Base-by-base conservation (phyloP, 1,140 invertebrate genomes). In the Conus ventricosus region DNA sequence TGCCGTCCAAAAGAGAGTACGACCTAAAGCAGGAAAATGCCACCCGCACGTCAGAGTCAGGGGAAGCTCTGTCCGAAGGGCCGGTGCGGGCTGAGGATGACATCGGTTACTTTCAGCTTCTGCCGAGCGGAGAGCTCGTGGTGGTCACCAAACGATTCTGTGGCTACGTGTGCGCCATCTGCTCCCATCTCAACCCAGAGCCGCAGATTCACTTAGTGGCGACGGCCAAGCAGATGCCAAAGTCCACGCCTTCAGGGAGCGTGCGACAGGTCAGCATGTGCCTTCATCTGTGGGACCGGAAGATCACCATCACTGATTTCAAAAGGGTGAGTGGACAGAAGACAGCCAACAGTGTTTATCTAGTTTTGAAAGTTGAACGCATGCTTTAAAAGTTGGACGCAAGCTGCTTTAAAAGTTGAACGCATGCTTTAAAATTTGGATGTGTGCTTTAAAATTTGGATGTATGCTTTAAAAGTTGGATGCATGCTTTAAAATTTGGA, bases 1-100 rank as follows among this genome's bases (percentile, higher is more conserved):
- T 81, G 80, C 80, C 39, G 10, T 81, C 80, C 80, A 81, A 81
- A 25, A 81, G 25, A 55, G 80, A 81, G 15, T 81, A 81, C 51
- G 51, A 81, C 39, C 80, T 54, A 23, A 53, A 20, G 23, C 39
- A 55, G 6, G 80, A 81, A 54, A 25, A n/a, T 13, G 76, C 25
- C n/a, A 81, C 4, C 13, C 51, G 4, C 5, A 5, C 80, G 13
- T 51, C 13, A 15, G 20, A 54, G 10, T 54, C 25, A 39, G 39
- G 10, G 25, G 80, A 81, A 81, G 13, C 39, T 4, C 51, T 81
- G 11, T 23, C 67, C 67, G 20, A 4, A 11, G 17, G 11, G 10
- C 60, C 60, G 17, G 67, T 7, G 67, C 4, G 6, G 20, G 39
- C 39, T 23, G 80, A 81, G 39, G 51, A 54, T 8, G 80, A 81